These are phyloP conservation scores for Elysia crispata DNA, from an alignment of 2,888 invertebrate species.

Conservation along the genomic window DNA sequence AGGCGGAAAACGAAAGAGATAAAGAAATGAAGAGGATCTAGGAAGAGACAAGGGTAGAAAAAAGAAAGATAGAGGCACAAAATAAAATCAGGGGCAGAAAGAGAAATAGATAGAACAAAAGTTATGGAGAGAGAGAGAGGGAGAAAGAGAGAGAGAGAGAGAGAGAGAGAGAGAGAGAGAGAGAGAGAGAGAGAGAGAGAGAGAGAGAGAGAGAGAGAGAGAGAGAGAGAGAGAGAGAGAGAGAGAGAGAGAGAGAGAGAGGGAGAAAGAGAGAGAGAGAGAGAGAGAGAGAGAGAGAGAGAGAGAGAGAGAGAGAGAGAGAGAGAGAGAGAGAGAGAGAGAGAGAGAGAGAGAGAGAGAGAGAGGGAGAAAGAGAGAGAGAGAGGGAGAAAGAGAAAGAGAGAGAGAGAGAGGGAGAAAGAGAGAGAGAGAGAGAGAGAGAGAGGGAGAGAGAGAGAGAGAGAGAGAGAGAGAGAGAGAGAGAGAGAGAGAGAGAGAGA, in stretches of 20 bases:
- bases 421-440: no score
- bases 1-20: constrained; percentile 15
- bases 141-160: constrained; percentile 2
- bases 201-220: not conserved
- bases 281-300: no score
- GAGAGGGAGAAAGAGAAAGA: no score
- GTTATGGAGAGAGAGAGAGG: not conserved
- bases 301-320: no score
- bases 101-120: not conserved
- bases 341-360: no score
- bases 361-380: no score
- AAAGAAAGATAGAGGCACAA: not conserved
- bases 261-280: no score
- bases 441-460: not conserved
- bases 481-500: not conserved
- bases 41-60: not conserved
- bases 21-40: constrained; percentile 3
- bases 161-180: not conserved
- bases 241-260: not conserved
- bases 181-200: constrained; percentile 10
- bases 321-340: no score
- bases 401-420: no score
- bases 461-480: not conserved
- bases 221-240: constrained; percentile 24
- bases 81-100: not conserved